phyloP scores from a whole-genome alignment of 1,140 invertebrate species.

The Pseudobourletiella spinata region DNA sequence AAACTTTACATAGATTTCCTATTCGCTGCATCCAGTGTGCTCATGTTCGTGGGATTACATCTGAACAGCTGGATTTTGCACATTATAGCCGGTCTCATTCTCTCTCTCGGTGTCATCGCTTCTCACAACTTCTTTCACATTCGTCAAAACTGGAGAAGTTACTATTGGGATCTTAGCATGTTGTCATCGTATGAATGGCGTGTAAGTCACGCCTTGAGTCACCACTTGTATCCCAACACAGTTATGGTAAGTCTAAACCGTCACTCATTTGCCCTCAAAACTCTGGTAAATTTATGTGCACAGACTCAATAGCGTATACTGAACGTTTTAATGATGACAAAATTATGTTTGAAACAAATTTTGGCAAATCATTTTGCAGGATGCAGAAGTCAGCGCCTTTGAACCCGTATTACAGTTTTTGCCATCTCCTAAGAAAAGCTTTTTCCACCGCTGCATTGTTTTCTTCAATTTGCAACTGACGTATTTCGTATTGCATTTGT shows the following conservation, averaged over 20 bases:
- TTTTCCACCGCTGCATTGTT: no score
- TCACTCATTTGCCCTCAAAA: neutral
- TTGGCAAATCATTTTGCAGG: no score
- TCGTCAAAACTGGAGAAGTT: conserved; percentile 70
- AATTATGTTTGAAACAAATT: no score
- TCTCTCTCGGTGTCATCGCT: conserved; percentile 50
- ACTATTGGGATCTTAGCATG: conserved; percentile 60
- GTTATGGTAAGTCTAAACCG: conserved; percentile 45
- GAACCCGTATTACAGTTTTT: no score
- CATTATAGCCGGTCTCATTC: conserved; percentile 46
- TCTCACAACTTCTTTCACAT: conserved; percentile 77
- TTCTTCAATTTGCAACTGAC: no score
- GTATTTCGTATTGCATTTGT: neutral
- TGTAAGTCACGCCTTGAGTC: conserved; percentile 64
- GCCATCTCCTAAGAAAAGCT: no score
- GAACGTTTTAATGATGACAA: no score
- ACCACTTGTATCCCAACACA: conserved; percentile 73
- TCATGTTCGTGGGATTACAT: conserved; percentile 10
- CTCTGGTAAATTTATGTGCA: neutral
- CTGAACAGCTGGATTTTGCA: conserved; percentile 1
- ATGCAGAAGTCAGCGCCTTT: no score
- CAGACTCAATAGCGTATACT: no score
- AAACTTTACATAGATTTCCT: conserved; percentile 34
- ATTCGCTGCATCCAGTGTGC: conserved; percentile 13
- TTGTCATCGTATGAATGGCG: conserved; percentile 62